Base-by-base conservation (phyloP, 2,113 vertebrate genomes). In the Sylvilagus bachmani region DNA sequence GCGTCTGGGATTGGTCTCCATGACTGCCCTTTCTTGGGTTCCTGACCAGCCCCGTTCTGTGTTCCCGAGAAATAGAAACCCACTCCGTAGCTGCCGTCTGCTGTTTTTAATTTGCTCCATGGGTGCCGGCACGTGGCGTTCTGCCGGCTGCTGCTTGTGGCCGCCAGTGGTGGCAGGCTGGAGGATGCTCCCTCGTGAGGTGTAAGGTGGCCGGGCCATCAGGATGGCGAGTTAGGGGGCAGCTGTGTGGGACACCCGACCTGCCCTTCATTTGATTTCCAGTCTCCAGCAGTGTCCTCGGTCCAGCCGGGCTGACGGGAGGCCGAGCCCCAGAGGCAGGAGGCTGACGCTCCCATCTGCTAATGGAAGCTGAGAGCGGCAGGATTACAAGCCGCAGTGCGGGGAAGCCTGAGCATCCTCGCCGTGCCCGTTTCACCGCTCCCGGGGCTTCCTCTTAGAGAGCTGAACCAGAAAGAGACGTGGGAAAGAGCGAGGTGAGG, bases 301-400 rank as follows among this genome's bases (percentile, higher is more conserved):
- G 98, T 98, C 98, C 97, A 89, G 97, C 83, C 95, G 91, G 94
- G 91, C 88, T 70, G 96, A 88, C 33, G 0, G 88, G 89, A 36
- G 97, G 95, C 97, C 25, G 88, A 2, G 98, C 98, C 98, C 97
- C 98, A 98, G 96, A 98, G 96, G 98, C 97, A 93, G 97, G 0
- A 27, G 96, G 96, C 93, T 98, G 98, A 98, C 98, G 98, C 90
- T 91, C 93, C 49, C 87, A 93, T 88, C 97, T 98, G 96, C 97
- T 98, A 98, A 98, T 98, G 98, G 98, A 98, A 98, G 94, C 97
- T 98, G 98, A 98, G 98, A 98, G 98, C 97, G 66, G 94, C n/a
- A 92, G 94, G 97, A 97, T 97, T 98, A 98, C 98, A 98, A 98
- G 98, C 98, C 93, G 86, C 71, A 97, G 86, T 1, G 3, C 74